Percentiles rank a stretch among this genome's conserved stretches.
Evolutionary conservation across 1,140 invertebrate genomes (phyloP).

Genomic region (Lasioglossum albipes): DNA sequence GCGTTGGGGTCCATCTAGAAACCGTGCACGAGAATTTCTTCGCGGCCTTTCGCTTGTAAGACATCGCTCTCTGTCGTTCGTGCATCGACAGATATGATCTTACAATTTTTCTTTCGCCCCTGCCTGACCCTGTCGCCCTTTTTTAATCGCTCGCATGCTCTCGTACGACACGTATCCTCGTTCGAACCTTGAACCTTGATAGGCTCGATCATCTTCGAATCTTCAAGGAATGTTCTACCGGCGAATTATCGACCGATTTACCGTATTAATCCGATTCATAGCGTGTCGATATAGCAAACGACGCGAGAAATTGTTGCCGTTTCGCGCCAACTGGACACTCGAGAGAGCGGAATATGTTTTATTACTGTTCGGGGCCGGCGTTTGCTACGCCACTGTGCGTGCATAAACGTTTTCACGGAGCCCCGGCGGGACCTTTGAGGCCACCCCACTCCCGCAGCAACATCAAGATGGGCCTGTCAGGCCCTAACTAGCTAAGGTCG

Average conservation of each 20-base stretch:
- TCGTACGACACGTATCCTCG: background rate
- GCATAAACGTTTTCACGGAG: slow-evolving; percentile 76
- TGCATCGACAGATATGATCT: slow-evolving; percentile 54
- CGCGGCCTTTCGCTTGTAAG: slow-evolving; percentile 34
- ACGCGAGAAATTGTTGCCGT: background rate
- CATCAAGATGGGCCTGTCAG: slow-evolving; percentile 76
- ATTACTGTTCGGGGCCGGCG: slow-evolving; percentile 31
- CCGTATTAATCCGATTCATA: background rate
- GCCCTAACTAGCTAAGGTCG: slow-evolving; percentile 74
- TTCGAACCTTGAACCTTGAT: background rate
- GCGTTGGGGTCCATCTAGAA: slow-evolving; percentile 40
- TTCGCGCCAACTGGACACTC: background rate
- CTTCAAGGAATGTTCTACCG: background rate
- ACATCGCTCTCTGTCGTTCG: slow-evolving; percentile 51
- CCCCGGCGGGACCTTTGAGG: slow-evolving; percentile 71
- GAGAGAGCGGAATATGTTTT: background rate
- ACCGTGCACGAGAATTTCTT: slow-evolving; percentile 44
- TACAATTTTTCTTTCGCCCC: slow-evolving; percentile 11
- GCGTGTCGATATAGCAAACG: background rate
- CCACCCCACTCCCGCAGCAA: slow-evolving; percentile 65
- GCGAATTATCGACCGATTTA: background rate
- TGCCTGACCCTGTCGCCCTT: background rate
- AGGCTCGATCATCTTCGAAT: background rate
- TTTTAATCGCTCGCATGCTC: background rate
- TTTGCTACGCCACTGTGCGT: slow-evolving; percentile 71